These are phyloP conservation scores for Papilio aristodemus DNA, from an alignment of 1,140 invertebrate species.

Conservation along the genomic window DNA sequence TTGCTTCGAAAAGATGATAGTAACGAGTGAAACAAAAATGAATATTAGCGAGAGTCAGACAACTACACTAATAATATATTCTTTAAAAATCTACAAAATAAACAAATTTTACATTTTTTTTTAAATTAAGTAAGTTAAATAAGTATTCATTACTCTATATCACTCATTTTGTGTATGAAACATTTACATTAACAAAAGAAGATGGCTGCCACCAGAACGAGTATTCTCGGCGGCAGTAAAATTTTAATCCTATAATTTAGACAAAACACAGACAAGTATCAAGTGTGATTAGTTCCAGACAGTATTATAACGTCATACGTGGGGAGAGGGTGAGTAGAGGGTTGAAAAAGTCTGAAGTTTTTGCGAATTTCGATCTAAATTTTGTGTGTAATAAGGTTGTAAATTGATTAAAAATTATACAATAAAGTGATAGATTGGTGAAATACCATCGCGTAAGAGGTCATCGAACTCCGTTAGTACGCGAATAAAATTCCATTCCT, in stretches of 20 bases:
- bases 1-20: no score
- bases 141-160: no score
- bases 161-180: no score
- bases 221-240: conserved; percentile 5
- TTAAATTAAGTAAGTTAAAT: no score
- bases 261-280: conserved; percentile 56
- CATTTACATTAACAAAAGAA: neutral
- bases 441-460: conserved; percentile 48
- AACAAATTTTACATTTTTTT: no score
- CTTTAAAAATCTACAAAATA: no score
- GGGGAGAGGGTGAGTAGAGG: conserved; percentile 55
- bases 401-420: conserved; percentile 6
- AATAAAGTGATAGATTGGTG: conserved; percentile 38
- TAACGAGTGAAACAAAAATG: no score
- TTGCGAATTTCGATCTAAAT: conserved; percentile 38
- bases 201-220: neutral
- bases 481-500: conserved; percentile 33
- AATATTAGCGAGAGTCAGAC: no score
- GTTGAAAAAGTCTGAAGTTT: conserved; percentile 29
- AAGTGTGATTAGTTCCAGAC: conserved; percentile 70
- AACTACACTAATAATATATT: no score
- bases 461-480: conserved; percentile 49
- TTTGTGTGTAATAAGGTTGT: conserved; percentile 19
- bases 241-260: conserved; percentile 51
- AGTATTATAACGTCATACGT: conserved; percentile 51